A percentile compares a stretch with the other conserved stretches of the same genome.
Conservation (phyloP, 2,797 vertebrate species). For the Pseudochirops cupreus region DNA sequence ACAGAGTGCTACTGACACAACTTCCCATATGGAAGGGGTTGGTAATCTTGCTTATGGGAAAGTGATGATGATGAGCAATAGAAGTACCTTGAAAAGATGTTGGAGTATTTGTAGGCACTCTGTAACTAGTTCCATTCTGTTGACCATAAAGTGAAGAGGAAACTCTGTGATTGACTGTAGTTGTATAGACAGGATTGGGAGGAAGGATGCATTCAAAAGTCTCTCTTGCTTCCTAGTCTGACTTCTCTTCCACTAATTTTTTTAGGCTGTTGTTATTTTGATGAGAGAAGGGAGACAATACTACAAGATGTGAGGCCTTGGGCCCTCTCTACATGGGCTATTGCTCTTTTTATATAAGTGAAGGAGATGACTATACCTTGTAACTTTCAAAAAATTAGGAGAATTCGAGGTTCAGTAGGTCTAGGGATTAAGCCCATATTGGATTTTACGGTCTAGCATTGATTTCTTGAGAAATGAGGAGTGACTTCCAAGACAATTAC, state of each 20-base stretch:
- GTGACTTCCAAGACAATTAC: neutral
- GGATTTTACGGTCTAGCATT: too few species aligned
- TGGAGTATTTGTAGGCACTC: neutral
- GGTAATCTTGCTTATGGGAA: neutral
- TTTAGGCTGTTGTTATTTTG: neutral
- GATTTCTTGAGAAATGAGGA: too few species aligned
- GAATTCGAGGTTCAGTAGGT: neutral
- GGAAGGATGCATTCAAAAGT: neutral
- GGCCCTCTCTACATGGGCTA: neutral
- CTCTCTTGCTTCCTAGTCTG: too few species aligned
- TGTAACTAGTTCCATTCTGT: neutral
- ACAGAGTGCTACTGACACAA: neutral
- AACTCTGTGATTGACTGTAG: neutral
- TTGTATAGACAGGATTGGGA: neutral
- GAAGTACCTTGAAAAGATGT: too few species aligned
- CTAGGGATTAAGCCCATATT: too few species aligned
- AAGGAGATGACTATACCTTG: neutral
- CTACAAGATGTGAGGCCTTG: neutral
- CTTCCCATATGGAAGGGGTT: neutral
- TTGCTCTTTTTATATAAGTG: neutral
- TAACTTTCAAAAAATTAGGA: neutral
- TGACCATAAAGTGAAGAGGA: neutral
- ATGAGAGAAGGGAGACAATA: too few species aligned
- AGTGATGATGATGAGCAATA: neutral
- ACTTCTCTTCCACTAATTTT: neutral